Evolutionary conservation across 2,888 invertebrate species (phyloP).

Genomic region (Acrocyrtus sp.): DNA sequence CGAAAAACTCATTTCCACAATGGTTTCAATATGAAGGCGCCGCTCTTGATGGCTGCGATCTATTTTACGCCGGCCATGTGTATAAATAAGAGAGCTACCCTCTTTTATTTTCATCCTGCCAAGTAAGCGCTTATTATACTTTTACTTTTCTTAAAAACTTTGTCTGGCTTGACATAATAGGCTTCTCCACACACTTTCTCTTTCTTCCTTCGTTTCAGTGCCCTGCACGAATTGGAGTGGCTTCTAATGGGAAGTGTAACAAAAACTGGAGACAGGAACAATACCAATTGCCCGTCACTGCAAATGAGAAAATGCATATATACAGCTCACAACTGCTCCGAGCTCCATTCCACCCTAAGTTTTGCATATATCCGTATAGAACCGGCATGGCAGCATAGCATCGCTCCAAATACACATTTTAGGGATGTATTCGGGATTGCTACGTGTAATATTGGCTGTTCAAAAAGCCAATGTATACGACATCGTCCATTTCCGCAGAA

Average conservation of each 20-base stretch:
- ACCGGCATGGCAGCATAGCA: background rate
- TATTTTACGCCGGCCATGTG: conserved; percentile 55
- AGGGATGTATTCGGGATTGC: background rate
- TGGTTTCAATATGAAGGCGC: conserved; percentile 62
- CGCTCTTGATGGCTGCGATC: conserved; percentile 62
- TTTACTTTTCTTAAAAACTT: too few relatives aligned
- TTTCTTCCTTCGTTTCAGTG: too few relatives aligned
- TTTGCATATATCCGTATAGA: too few relatives aligned
- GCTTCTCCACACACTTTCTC: too few relatives aligned
- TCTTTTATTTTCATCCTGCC: conserved; percentile 21
- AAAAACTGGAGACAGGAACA: too few relatives aligned
- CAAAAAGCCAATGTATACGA: conserved; percentile 51
- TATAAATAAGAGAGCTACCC: background rate
- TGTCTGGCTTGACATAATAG: too few relatives aligned
- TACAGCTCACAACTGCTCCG: conserved; percentile 6
- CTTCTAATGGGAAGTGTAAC: too few relatives aligned
- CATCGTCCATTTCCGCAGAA: conserved; percentile 53
- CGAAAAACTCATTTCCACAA: conserved; percentile 55
- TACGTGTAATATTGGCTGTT: conserved; percentile 38
- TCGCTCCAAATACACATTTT: background rate
- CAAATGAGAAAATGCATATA: conserved; percentile 40
- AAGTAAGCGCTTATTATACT: conserved; percentile 19
- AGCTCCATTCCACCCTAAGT: too few relatives aligned
- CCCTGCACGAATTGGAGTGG: too few relatives aligned
- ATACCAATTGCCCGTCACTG: conserved; percentile 44